Evolutionary conservation across 2,113 vertebrate genomes (phyloP).

Genomic region (Laticauda laticaudata): DNA sequence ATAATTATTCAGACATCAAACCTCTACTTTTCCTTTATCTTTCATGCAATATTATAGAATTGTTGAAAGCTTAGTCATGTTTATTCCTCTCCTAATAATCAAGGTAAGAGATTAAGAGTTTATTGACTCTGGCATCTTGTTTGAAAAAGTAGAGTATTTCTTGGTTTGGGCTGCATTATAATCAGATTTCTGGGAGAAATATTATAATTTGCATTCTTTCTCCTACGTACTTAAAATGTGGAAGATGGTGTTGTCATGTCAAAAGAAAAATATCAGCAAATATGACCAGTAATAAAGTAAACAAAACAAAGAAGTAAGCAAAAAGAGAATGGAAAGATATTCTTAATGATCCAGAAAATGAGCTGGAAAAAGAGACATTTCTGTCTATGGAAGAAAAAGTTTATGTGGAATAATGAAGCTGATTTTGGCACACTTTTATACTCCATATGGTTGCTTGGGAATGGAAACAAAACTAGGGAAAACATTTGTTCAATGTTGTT

Average conservation of each 20-base stretch:
- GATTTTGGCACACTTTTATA: background rate
- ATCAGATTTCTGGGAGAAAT: background rate
- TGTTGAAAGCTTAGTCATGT: slow-evolving; percentile 20
- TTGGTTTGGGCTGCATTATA: background rate
- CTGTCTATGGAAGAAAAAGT: background rate
- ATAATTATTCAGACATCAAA: slow-evolving; percentile 21
- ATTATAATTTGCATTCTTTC: background rate
- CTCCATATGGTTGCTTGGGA: background rate
- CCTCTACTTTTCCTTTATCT: slow-evolving; percentile 24
- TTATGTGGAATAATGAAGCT: background rate
- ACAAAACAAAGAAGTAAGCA: background rate
- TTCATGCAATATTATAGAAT: slow-evolving; percentile 18
- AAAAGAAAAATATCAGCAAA: slow-evolving; percentile 3
- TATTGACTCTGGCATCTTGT: background rate
- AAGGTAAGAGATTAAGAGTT: background rate
- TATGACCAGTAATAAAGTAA: background rate
- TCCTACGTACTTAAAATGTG: background rate
- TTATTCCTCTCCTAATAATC: slow-evolving; percentile 14
- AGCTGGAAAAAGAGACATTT: background rate
- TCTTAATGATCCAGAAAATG: background rate
- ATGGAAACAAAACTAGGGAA: background rate
- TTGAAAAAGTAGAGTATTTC: background rate
- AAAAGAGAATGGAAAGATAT: background rate
- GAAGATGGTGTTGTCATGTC: background rate
- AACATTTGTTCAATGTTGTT: background rate